Evolutionary conservation across 2,113 vertebrate genomes (phyloP).

Genomic region (Sturnira hondurensis): DNA sequence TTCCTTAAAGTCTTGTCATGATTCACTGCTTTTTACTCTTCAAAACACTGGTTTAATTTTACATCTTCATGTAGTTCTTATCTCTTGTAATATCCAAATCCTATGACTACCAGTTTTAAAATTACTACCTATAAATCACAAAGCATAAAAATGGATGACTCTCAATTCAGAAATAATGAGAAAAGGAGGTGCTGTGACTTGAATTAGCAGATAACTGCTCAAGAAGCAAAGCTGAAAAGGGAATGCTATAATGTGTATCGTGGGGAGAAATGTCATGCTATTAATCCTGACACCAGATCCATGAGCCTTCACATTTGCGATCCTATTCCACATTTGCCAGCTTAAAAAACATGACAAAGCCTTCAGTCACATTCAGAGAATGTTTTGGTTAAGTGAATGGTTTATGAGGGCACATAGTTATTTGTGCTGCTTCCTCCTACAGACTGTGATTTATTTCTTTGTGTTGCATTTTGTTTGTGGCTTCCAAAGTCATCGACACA

Average conservation of each 20-base stretch:
- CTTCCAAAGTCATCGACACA: constrained; percentile 8
- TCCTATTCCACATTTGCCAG: background rate
- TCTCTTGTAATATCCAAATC: background rate
- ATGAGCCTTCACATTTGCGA: background rate
- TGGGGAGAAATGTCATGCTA: background rate
- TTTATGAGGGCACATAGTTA: background rate
- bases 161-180: background rate
- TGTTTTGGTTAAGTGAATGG: background rate
- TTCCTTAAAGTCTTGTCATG: background rate
- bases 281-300: background rate
- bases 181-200: background rate
- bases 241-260: background rate
- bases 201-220: background rate
- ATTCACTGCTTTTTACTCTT: background rate
- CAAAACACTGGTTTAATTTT: constrained; percentile 27
- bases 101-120: constrained; percentile 10
- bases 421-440: background rate
- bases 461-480: background rate
- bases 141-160: constrained; percentile 13
- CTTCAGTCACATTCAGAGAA: background rate
- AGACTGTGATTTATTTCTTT: constrained; percentile 17
- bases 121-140: background rate
- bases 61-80: background rate
- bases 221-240: background rate
- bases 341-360: background rate